These are phyloP conservation scores for Champsocephalus esox DNA, from an alignment of 2,797 vertebrate genomes.

Conservation along the genomic window DNA sequence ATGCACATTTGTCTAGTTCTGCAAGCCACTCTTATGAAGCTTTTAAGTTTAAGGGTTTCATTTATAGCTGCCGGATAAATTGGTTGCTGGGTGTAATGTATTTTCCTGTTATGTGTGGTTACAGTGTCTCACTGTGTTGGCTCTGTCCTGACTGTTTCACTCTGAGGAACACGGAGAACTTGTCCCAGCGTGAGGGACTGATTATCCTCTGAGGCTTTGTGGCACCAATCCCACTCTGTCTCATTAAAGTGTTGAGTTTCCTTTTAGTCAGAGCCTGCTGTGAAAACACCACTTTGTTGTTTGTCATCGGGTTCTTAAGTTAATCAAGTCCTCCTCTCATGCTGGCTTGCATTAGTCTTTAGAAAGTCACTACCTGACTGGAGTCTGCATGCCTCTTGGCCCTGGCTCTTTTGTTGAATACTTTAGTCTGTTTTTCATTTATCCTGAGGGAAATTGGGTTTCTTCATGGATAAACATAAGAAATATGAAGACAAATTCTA, in stretches of 20 bases:
- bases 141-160: background rate
- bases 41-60: background rate
- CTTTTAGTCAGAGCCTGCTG: constrained; percentile 50
- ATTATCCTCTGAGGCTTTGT: constrained; percentile 17
- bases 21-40: background rate
- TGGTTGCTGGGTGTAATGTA: background rate
- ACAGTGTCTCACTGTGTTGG: background rate
- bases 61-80: background rate
- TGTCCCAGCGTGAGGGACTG: constrained; percentile 7
- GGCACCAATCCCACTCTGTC: constrained; percentile 17
- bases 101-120: background rate
- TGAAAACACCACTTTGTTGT: constrained; percentile 14
- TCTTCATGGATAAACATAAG: too few species aligned
- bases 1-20: background rate
- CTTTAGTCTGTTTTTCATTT: too few species aligned
- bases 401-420: background rate
- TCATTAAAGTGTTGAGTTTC: constrained; percentile 23
- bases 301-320: constrained; percentile 35
- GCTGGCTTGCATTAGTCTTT: constrained; percentile 27
- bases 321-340: background rate
- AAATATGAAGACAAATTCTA: too few species aligned
- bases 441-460: too few species aligned
- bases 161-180: background rate
- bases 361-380: background rate
- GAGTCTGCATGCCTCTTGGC: background rate